phyloP scores from a whole-genome alignment of 2,113 vertebrate species.

The Tragelaphus buxtoni region DNA sequence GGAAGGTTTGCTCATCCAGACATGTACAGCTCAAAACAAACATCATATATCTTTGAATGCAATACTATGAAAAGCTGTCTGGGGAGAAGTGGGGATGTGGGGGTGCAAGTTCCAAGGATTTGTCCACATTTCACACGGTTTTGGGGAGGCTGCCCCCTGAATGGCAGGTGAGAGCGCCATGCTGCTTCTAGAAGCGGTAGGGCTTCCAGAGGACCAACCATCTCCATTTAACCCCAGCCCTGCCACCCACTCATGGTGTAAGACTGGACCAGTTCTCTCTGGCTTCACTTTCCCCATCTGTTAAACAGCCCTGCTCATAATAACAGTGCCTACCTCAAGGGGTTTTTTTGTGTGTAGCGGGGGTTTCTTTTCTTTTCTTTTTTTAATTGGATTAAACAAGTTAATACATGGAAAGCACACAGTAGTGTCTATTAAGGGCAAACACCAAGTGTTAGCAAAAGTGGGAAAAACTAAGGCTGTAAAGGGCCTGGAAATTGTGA shows the following conservation, averaged over 20 bases:
- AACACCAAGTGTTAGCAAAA: background rate
- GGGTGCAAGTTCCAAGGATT: background rate
- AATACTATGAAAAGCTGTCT: background rate
- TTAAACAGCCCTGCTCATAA: background rate
- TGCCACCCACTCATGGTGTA: background rate
- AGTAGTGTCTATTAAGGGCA: background rate
- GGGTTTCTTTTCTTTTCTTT: background rate
- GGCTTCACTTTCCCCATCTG: background rate
- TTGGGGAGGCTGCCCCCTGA: background rate
- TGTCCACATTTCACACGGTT: background rate
- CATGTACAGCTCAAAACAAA: background rate
- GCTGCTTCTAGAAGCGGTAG: background rate
- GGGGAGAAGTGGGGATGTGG: no score
- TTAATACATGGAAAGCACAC: background rate
- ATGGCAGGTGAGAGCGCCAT: no score
- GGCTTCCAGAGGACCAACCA: background rate
- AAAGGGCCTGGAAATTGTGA: background rate
- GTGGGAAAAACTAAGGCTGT: no score
- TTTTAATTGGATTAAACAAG: background rate
- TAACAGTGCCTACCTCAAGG: background rate
- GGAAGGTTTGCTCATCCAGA: background rate
- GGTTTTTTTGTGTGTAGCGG: no score
- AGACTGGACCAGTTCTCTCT: background rate
- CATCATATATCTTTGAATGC: background rate
- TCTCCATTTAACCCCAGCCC: background rate